Percentiles rank a stretch among this genome's conserved stretches.
Evolutionary conservation across 2,888 invertebrate genomes (phyloP).

Genomic region (Callosobruchus maculatus): DNA sequence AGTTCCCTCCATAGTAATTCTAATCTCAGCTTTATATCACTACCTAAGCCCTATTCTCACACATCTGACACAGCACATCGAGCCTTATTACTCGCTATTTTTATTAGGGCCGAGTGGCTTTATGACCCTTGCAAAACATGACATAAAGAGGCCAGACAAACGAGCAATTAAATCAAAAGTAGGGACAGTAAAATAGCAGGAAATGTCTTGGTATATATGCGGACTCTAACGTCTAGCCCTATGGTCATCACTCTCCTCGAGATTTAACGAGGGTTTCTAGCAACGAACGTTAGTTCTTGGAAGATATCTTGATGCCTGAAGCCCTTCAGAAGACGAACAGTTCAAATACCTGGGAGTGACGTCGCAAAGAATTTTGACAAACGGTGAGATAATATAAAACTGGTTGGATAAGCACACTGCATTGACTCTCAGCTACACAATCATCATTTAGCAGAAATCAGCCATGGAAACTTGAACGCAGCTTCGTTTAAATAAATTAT

Average conservation of each 20-base stretch:
- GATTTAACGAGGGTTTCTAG: background rate
- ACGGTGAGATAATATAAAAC: too few relatives aligned
- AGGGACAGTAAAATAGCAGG: constrained; percentile 36
- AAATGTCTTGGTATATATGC: constrained; percentile 20
- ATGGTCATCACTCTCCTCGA: background rate
- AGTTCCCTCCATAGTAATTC: background rate
- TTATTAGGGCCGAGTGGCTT: background rate
- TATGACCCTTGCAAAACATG: background rate
- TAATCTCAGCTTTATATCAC: background rate
- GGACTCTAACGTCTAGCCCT: background rate
- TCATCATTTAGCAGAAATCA: too few relatives aligned
- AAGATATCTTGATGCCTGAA: background rate
- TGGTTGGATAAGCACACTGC: too few relatives aligned
- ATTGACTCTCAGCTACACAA: too few relatives aligned
- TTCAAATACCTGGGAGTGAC: too few relatives aligned
- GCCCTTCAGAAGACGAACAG: background rate
- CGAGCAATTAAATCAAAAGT: constrained; percentile 45
- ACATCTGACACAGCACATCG: background rate
- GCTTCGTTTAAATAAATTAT: too few relatives aligned
- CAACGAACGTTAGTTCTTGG: background rate
- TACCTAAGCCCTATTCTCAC: background rate
- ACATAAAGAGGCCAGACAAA: constrained; percentile 40
- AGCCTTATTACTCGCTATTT: background rate
- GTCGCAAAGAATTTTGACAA: too few relatives aligned
- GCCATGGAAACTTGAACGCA: too few relatives aligned